Conservation (phyloP, 2,888 invertebrate species). For the Exephanes ischioxanthus region DNA sequence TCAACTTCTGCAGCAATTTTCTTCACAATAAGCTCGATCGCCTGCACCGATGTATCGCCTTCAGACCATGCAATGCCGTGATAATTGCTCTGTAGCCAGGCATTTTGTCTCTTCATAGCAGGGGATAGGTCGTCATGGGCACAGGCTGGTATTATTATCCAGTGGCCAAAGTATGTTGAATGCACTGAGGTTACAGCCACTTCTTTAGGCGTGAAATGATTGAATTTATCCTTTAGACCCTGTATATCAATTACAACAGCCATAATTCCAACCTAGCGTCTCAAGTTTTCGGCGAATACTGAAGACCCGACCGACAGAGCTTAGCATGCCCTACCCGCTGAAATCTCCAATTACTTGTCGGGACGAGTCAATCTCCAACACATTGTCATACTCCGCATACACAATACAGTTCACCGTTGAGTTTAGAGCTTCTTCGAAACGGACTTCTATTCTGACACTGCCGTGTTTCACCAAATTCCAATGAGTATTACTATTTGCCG, state of each 20-base stretch:
- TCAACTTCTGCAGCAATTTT: conserved; percentile 58
- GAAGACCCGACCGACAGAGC: conserved; percentile 61
- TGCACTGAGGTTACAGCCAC: neutral
- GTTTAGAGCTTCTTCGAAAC: conserved; percentile 65
- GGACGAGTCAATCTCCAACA: conserved; percentile 66
- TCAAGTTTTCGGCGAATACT: too few relatives aligned
- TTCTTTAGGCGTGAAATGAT: neutral
- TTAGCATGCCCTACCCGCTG: conserved; percentile 59
- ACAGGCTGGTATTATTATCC: neutral
- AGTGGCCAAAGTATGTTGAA: neutral
- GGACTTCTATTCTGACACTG: conserved; percentile 51
- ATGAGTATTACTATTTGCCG: neutral
- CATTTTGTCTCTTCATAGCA: too few relatives aligned
- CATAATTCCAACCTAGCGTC: neutral
- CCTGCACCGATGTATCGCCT: neutral
- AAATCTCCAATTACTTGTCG: conserved; percentile 62
- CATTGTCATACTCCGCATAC: conserved; percentile 72
- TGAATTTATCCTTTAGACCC: neutral
- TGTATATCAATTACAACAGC: neutral
- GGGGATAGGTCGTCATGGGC: neutral
- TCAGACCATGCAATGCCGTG: too few relatives aligned
- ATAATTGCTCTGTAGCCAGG: too few relatives aligned
- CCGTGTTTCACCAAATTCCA: too few relatives aligned
- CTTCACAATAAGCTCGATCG: neutral
- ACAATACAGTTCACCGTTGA: conserved; percentile 69